Evolutionary conservation across 2,113 vertebrate species (phyloP).

Genomic region (Chaetura pelagica): DNA sequence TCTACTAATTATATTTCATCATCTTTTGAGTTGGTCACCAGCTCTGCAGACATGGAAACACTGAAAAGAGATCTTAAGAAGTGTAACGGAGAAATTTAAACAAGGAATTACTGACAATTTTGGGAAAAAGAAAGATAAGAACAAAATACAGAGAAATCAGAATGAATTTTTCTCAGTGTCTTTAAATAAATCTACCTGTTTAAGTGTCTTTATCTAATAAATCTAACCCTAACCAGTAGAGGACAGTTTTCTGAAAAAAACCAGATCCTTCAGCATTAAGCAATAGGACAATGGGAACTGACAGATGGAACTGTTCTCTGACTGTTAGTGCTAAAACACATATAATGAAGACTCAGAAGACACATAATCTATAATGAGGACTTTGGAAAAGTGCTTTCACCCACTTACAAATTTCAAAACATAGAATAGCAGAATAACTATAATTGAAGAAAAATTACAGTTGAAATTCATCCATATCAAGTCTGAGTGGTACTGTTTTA

Average conservation of each 20-base stretch:
- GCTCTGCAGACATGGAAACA: neutral
- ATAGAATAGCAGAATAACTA: neutral
- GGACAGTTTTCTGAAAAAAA: neutral
- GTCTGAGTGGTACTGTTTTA: neutral
- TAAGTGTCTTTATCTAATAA: neutral
- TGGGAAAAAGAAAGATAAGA: neutral
- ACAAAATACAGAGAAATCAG: neutral
- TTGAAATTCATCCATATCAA: neutral
- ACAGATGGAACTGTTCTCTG: neutral
- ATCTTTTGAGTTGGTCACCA: neutral
- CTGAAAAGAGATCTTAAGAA: neutral
- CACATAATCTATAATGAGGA: neutral
- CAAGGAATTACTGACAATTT: neutral
- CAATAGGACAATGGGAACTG: neutral
- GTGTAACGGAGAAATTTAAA: neutral
- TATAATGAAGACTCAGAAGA: neutral
- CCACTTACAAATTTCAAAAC: neutral
- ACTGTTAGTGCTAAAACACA: neutral
- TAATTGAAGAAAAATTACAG: neutral
- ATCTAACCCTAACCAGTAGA: neutral
- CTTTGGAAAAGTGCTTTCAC: neutral
- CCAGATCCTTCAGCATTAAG: neutral
- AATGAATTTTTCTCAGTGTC: neutral
- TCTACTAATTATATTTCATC: neutral
- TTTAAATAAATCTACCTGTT: neutral